phyloP scores from a whole-genome alignment of 2,113 vertebrate genomes.

The Cacatua alba region DNA sequence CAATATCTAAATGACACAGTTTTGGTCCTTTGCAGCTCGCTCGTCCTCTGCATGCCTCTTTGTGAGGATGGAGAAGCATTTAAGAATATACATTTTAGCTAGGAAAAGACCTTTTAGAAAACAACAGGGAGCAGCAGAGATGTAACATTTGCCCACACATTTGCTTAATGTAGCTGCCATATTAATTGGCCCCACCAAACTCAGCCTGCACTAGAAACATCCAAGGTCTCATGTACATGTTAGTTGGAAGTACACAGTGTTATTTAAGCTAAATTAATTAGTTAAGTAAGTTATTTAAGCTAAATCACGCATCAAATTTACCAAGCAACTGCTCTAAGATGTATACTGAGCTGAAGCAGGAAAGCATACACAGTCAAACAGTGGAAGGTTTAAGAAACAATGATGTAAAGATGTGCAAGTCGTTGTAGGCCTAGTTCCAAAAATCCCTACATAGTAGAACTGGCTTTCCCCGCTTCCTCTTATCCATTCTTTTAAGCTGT shows the following conservation, averaged over 20 bases:
- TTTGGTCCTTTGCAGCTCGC: fast-evolving
- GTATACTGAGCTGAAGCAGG: neutral
- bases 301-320: neutral
- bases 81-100: neutral
- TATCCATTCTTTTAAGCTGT: neutral
- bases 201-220: neutral
- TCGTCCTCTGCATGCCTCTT: fast-evolving
- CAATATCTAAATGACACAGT: neutral
- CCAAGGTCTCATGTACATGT: neutral
- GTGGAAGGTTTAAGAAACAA: neutral
- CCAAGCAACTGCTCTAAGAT: neutral
- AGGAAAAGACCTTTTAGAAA: neutral
- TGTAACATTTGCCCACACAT: neutral
- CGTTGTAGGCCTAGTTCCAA: neutral
- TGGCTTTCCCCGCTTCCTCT: neutral
- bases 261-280: neutral
- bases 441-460: neutral
- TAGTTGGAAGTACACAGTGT: neutral
- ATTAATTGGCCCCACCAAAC: neutral
- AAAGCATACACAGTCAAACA: neutral
- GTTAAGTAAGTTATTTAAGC: neutral
- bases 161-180: neutral
- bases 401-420: neutral
- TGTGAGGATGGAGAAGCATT: neutral
- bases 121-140: neutral